Conservation (phyloP, 1,140 invertebrate genomes). For the Harpegnathos saltator region DNA sequence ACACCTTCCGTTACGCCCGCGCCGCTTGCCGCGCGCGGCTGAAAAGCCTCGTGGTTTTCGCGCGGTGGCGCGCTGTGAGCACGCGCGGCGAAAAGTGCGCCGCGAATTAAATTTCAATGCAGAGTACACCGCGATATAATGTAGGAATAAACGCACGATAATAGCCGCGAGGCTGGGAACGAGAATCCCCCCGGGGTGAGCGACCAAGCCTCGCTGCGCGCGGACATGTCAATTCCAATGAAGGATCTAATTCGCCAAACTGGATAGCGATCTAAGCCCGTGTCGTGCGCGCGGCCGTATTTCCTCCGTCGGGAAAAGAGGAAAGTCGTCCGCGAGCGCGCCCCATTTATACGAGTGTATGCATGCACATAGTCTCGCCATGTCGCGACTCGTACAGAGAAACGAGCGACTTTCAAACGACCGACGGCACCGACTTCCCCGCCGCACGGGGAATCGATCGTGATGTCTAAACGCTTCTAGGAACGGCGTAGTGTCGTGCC, state of each 20-base stretch:
- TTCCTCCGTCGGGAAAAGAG: conserved; percentile 34
- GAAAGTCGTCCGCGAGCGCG: conserved; percentile 14
- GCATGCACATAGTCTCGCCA: conserved; percentile 13
- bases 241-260: conserved; percentile 55
- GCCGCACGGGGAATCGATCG: conserved; percentile 67
- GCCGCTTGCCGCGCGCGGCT: neutral
- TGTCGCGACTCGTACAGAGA: conserved; percentile 54
- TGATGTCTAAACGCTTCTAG: conserved; percentile 71
- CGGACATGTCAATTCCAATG: conserved; percentile 60
- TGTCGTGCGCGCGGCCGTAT: conserved; percentile 29
- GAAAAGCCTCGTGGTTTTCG: too few species aligned
- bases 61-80: too few species aligned
- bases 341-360: conserved; percentile 58
- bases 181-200: conserved; percentile 16
- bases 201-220: neutral
- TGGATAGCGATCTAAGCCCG: conserved; percentile 52
- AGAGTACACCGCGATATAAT: too few species aligned
- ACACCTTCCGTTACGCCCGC: neutral
- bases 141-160: neutral
- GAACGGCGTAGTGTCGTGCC: conserved; percentile 73
- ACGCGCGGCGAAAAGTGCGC: too few species aligned
- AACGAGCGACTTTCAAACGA: conserved; percentile 69
- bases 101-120: neutral
- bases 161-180: conserved; percentile 5
- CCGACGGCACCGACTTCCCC: conserved; percentile 23